Base-by-base conservation (phyloP, 2,113 vertebrate species). In the Numenius arquata region DNA sequence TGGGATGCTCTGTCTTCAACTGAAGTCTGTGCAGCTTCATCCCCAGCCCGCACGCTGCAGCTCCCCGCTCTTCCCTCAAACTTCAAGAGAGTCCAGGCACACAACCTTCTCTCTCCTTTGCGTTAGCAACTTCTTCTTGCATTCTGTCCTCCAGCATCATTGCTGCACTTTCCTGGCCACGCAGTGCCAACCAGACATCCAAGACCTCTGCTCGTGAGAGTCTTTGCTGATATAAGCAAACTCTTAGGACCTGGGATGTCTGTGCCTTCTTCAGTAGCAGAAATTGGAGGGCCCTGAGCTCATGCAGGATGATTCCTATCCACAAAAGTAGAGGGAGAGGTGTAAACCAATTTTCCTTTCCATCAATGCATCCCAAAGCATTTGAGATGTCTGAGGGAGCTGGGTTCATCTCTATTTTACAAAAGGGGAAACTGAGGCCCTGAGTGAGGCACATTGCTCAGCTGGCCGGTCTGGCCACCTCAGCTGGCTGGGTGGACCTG, bases 371-470 rank as follows among this genome's bases (percentile, higher is more conserved):
- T 47, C 40, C 26, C 45, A 59, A 72, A 50, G 47, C 34, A 23
- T 21, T 47, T 21, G 71, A 36, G 71, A 40, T 14, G 9, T 13
- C 53, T 7, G 18, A 55, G 40, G 27, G 32, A 59, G 23, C 40
- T 18, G 18, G 8, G 8, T 32, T 62, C 27, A 27, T 5, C 75
- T 30, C 40, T 53, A 1, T 12, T 36, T 47, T 81, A 32, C 25
- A n/a, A 10, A 36, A 63, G 52, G 36, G 36, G 40, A 86, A 71
- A 74, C 61, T 11, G 47, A 50, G 30, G 38, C n/a, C 15, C 36
- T 0, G 0, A 26, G 40, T 3, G 48, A 55, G 58, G 26, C 15
- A 38, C 29, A 9, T 12, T 5, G 9, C 76, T 43, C 25, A 61
- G 38, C 19, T 36, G 30, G 15, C 15, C 2, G 4, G 72, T 12